Percentiles rank a stretch among this genome's conserved stretches.
These are phyloP conservation scores for Chlorospingus flavigularis DNA, from an alignment of 2,797 vertebrate species.

Conservation along the genomic window DNA sequence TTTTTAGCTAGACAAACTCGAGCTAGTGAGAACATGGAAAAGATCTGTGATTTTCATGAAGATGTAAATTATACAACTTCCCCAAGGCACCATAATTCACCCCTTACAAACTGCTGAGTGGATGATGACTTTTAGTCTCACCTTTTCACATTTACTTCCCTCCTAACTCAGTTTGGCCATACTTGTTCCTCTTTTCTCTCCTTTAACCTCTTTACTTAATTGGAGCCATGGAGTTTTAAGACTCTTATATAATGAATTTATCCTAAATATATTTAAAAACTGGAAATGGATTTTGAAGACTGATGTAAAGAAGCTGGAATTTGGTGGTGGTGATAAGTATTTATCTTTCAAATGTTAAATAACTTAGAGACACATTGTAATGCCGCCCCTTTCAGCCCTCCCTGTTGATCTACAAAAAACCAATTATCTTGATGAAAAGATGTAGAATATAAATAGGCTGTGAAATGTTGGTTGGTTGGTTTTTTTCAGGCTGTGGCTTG, in stretches of 20 bases:
- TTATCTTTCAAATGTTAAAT: background rate
- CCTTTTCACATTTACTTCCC: background rate
- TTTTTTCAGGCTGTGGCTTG: conserved; percentile 65
- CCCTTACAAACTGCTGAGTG: background rate
- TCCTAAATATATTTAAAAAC: background rate
- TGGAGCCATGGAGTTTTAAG: background rate
- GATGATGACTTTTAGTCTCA: background rate
- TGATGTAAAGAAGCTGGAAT: background rate
- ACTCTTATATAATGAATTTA: background rate
- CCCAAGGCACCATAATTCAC: background rate
- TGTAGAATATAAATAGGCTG: background rate
- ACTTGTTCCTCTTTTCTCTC: background rate
- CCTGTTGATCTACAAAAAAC: background rate
- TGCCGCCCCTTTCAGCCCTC: background rate
- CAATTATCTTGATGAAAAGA: background rate
- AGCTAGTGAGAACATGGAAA: background rate
- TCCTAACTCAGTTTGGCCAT: background rate
- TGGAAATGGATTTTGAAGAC: background rate
- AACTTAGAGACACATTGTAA: background rate
- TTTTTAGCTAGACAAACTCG: background rate
- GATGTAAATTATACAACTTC: background rate
- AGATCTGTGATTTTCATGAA: background rate
- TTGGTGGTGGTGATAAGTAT: background rate
- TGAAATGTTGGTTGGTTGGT: background rate
- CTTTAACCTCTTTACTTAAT: background rate